Evolutionary conservation across 2,888 invertebrate genomes (phyloP).

Genomic region (Heterodera filipjevi): DNA sequence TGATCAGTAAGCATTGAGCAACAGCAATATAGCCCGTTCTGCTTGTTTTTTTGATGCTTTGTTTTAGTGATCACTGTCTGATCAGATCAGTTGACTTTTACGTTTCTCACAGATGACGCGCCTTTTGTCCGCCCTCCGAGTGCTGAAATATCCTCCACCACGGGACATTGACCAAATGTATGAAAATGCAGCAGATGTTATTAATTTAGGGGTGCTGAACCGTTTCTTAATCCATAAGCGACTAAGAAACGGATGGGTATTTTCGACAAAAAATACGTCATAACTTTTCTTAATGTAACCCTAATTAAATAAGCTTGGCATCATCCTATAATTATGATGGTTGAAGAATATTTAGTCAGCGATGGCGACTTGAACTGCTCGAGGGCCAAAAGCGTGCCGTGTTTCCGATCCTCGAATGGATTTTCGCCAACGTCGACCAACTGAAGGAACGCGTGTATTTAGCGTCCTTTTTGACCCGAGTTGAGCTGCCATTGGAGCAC

Average conservation of each 20-base stretch:
- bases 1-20: background rate
- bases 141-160: conserved; percentile 80
- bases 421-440: conserved; percentile 76
- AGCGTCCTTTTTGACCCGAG: conserved; percentile 41
- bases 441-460: conserved; percentile 80
- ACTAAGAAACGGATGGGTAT: too few relatives aligned
- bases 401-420: conserved; percentile 81
- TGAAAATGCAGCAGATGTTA: conserved; percentile 18
- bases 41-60: conserved; percentile 63
- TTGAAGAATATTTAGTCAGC: conserved; percentile 70
- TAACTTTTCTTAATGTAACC: too few relatives aligned
- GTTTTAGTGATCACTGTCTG: background rate
- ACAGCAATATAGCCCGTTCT: too few relatives aligned
- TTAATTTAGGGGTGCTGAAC: background rate
- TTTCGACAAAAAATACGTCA: too few relatives aligned
- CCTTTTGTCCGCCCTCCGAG: conserved; percentile 74
- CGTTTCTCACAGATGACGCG: conserved; percentile 62
- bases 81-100: background rate
- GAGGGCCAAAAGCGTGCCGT: conserved; percentile 78
- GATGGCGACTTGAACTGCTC: conserved; percentile 74
- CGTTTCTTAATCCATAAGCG: too few relatives aligned
- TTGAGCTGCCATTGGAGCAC: conserved; percentile 45
- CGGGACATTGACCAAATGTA: conserved; percentile 67
- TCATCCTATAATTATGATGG: too few relatives aligned
- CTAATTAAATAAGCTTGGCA: too few relatives aligned